Percentiles rank a stretch among this genome's conserved stretches.
These are phyloP conservation scores for Cynopterus sphinx DNA, from an alignment of 2,797 vertebrate species.

Conservation along the genomic window DNA sequence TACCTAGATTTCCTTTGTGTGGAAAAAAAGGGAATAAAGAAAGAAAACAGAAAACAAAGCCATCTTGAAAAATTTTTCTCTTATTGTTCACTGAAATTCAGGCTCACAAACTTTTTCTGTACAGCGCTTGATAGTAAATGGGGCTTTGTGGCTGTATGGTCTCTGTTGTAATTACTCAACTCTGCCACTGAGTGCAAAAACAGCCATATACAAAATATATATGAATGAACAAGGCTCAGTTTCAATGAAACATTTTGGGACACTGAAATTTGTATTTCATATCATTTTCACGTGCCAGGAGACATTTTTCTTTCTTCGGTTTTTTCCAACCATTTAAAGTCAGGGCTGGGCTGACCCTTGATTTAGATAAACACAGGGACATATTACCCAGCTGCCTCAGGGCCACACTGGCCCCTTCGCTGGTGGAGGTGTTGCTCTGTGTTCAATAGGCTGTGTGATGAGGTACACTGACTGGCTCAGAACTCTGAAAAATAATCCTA, in stretches of 20 bases:
- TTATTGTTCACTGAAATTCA: neutral
- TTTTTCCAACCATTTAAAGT: neutral
- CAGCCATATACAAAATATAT: neutral
- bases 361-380: neutral
- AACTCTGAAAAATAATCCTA: neutral
- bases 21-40: neutral
- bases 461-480: neutral
- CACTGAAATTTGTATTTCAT: neutral
- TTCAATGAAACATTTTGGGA: neutral
- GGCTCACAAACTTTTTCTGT: neutral
- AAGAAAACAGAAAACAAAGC: neutral
- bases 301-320: neutral
- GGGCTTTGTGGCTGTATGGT: neutral
- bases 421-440: neutral
- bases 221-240: neutral
- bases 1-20: slow-evolving; percentile 48
- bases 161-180: neutral
- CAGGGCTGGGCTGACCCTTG: neutral
- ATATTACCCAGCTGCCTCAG: neutral
- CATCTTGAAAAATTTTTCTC: neutral
- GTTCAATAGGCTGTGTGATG: neutral
- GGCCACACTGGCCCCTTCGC: neutral
- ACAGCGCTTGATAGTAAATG: neutral
- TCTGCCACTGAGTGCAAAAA: neutral
- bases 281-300: neutral